Evolutionary conservation across 2,888 invertebrate genomes (phyloP), one percentile per base, ranked within the genome.

Genomic region (Protodeltote pygarga): DNA sequence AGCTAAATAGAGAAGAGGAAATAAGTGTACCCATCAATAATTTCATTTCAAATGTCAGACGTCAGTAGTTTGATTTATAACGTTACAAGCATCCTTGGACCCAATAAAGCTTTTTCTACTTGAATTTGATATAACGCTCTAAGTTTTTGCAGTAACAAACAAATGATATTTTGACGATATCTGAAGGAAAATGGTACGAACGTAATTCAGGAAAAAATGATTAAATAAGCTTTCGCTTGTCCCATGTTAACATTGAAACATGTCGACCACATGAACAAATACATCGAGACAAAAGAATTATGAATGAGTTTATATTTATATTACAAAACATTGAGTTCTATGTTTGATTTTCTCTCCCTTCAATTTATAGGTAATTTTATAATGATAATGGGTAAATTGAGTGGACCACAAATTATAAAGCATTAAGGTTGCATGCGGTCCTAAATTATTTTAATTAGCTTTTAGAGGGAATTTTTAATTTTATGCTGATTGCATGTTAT

Each of bases 1-100:
- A 27, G 50, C 9, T 25, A 27, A 21, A 34, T 38, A 33, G 13
- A n/a, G 16, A 28, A 3, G 17, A 27, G 27, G 20, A 41, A 32
- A 25, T 31, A 27, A 45, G 38, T 33, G 35, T 50, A 20, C 49
- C 23, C 34, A 42, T 38, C 32, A 51, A 66, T 51, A 66, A 50
- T 46, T 47, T 31, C 32, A 14, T 39, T 32, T 24, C 31, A 49
- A 59, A 59, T 69, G 55, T 34, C 47, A 50, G 20, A 52, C 42
- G 54, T 49, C 65, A 52, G 32, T 32, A 47, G 51, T 48, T 51
- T 66, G 66, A 69, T 69, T 65, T 69, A 69, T 66, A 45, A 57
- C 49, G 44, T 65, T 60, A 65, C 53, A 52, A 65, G 65, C 46
- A 60, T 65, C 39, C 28, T 42, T 52, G 41, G 24, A 29, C 11